phyloP scores from a whole-genome alignment of 2,113 vertebrate species.

The Varanus komodoensis region DNA sequence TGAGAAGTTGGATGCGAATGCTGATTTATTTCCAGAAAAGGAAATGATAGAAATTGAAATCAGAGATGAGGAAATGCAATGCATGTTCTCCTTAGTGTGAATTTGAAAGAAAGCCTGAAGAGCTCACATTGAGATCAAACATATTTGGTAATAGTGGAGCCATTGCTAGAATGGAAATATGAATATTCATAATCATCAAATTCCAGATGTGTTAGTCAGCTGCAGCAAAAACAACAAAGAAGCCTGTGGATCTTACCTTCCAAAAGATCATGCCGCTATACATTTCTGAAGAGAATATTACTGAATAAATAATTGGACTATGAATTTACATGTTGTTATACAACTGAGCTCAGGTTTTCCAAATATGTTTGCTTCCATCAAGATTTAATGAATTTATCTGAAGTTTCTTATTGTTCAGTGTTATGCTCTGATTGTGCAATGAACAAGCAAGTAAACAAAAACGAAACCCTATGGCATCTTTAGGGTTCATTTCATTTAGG shows the following conservation, averaged over 20 bases:
- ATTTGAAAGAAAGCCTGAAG: constrained; percentile 14
- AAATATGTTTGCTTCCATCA: background rate
- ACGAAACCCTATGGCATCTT: background rate
- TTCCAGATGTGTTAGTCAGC: background rate
- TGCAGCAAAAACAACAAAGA: background rate
- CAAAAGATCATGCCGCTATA: background rate
- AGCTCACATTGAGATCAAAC: constrained; percentile 33
- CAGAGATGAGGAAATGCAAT: constrained; percentile 17
- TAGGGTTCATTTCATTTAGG: background rate
- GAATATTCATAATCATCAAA: constrained; percentile 48
- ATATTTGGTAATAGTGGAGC: constrained; percentile 18
- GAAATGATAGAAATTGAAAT: constrained; percentile 52
- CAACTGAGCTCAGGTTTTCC: background rate
- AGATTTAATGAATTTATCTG: background rate
- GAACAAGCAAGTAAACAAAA: background rate
- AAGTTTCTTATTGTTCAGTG: background rate
- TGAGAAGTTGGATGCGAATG: constrained; percentile 17
- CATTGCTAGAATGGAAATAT: constrained; percentile 47
- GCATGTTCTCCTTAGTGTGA: background rate
- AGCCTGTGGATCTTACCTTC: background rate
- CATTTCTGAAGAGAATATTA: background rate
- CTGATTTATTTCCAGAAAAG: constrained; percentile 22
- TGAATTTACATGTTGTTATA: background rate
- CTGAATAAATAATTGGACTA: background rate
- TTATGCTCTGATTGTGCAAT: background rate